Evolutionary conservation across 2,113 vertebrate genomes (phyloP), one percentile per base, ranked within the genome.

Genomic region (Bubo blakistoni): DNA sequence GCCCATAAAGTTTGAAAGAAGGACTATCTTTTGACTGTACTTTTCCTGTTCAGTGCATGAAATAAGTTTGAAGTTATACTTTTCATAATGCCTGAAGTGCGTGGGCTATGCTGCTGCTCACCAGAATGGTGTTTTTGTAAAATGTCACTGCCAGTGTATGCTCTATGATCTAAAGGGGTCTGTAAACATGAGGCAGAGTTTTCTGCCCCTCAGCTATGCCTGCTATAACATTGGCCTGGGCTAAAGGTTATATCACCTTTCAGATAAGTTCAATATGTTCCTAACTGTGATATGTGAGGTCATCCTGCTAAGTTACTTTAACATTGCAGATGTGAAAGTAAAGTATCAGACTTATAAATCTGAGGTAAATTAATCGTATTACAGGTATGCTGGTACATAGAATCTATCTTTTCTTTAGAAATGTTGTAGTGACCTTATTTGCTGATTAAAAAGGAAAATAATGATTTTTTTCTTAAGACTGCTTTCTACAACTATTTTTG

Each of bases 381-480:
- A 8, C 0, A 2, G 30, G 14, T 59, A 49, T 44, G 13, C 16
- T 62, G 27, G 46, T 70, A 67, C 1, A 0, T 17, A 54, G 42
- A 62, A 46, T 22, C 13, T 58, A 14, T 42, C 2, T 46, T 80
- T 58, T 79, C 26, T 49, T 80, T 55, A 69, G 14, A 72, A 81
- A 77, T 16, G 2, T 25, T 72, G 7, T 19, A 65, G 3, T n/a
- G 26, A 44, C 13, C 5, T 49, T 72, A 4, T 47, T 73, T 87
- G 9, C 2, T 26, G 29, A 54, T 49, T 90, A 44, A 61, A 92
- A 90, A 38, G 7, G 14, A 72, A 72, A 92, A 67, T 7, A 57
- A 36, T 34, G 1, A 15, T 32, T 67, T 76, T 66, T 62, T 49
- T 3, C 5, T 49, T 57, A 40, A 36, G 40, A 40, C 4, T 66